phyloP scores from a whole-genome alignment of 2,113 vertebrate species.

The Tragelaphus buxtoni region DNA sequence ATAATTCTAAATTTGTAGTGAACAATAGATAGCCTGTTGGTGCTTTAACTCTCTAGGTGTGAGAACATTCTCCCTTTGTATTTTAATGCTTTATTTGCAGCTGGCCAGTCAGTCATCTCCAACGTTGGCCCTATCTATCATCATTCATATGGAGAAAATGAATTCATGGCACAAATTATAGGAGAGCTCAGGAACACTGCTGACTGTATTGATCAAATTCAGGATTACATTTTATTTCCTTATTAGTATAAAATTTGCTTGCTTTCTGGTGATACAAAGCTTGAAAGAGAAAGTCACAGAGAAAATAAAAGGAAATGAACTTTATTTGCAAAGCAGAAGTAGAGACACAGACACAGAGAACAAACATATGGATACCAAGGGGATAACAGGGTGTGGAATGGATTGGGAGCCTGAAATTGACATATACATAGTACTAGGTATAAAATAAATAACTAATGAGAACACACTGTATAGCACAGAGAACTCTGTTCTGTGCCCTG shows the following conservation, averaged over 20 bases:
- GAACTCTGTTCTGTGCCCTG: not conserved
- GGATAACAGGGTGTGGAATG: not conserved
- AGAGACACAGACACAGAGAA: not conserved
- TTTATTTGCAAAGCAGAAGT: not conserved
- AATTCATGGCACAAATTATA: not conserved
- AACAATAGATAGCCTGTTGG: not conserved
- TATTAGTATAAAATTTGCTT: not conserved
- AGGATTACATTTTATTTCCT: not conserved
- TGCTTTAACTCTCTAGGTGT: not conserved
- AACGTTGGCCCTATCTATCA: not conserved
- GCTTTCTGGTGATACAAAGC: not conserved
- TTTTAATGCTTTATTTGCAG: not conserved
- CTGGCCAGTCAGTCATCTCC: not conserved
- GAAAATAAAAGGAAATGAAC: not conserved
- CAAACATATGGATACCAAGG: not conserved
- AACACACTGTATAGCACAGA: not conserved
- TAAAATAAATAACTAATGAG: not conserved
- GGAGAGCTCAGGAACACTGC: not conserved
- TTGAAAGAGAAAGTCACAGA: not conserved
- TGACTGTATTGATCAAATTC: not conserved
- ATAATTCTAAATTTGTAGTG: not conserved
- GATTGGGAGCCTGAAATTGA: not conserved
- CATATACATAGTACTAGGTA: not conserved
- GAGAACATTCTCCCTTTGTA: not conserved
- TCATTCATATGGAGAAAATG: not conserved